These are phyloP conservation scores for Syncerus caffer DNA, from an alignment of 2,797 vertebrate genomes.

Conservation along the genomic window DNA sequence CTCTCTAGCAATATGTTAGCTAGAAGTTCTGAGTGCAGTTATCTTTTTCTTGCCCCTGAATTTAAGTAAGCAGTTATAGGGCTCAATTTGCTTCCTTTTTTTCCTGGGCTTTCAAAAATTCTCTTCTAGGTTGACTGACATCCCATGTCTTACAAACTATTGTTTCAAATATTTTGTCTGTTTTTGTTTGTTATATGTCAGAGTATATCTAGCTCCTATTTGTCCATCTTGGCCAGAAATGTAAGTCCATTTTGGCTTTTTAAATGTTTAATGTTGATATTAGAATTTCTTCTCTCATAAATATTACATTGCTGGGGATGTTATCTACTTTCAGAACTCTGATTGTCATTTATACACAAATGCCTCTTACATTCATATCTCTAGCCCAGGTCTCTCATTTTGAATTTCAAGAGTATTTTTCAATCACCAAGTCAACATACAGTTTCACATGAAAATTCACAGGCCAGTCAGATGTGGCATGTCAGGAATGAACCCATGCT, in stretches of 20 bases:
- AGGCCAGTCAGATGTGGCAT: background rate
- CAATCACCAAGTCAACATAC: background rate
- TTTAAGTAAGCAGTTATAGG: background rate
- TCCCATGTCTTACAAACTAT: background rate
- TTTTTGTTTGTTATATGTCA: background rate
- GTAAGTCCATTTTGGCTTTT: background rate
- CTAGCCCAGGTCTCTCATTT: background rate
- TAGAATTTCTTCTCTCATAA: background rate
- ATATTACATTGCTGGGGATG: background rate
- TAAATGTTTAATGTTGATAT: background rate
- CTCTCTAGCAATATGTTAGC: background rate
- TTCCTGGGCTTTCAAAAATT: background rate
- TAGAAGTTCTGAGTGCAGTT: background rate
- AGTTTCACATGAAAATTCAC: background rate
- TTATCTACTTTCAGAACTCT: background rate
- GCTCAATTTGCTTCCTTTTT: background rate
- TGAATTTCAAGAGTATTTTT: conserved; percentile 23
- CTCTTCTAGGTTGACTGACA: background rate
- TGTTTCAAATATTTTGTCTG: background rate
- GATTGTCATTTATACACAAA: background rate
- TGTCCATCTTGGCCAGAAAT: background rate
- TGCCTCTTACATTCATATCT: background rate
- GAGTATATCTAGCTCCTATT: background rate
- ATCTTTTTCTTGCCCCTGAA: background rate
- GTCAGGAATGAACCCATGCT: conserved; percentile 32